Base-by-base conservation (phyloP, 2,888 invertebrate species). In the Monoplex corrugatus region DNA sequence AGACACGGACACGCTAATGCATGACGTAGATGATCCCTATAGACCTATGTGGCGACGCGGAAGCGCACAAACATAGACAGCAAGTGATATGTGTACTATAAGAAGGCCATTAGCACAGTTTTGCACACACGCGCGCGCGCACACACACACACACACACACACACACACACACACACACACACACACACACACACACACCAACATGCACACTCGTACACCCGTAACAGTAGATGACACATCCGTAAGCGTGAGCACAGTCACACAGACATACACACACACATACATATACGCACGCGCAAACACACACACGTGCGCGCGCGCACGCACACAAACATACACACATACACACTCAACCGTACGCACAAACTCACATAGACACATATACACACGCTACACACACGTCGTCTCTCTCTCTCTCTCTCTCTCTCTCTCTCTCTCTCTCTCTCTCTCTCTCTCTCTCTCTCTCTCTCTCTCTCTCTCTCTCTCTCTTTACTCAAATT, bases 141-240 rank as follows among this genome's bases (percentile, higher is more conserved):
- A n/a, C n/a, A n/a, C n/a, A n/a, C n/a, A n/a, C n/a, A n/a, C n/a
- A n/a, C n/a, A n/a, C 57, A 23, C 57, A 57, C 57, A 28, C 75
- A 75, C n/a, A 75, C 75, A 75, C n/a, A 75, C 75, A 75, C n/a
- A 75, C 75, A 75, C n/a, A 75, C 75, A 75, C n/a, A 75, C 75
- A 35, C n/a, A 10, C 75, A 75, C n/a, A 75, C 75, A 75, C n/a
- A 75, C 75, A 75, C n/a, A 75, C 75, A 75, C 57, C n/a, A n/a
- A 57, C 57, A 57, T 23, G 23, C 57, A 10, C 8, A 10, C 28
- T 16, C 72, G n/a, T n/a, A n/a, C n/a, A n/a, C n/a, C n/a, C n/a
- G n/a, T n/a, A n/a, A n/a, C n/a, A n/a, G n/a, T n/a, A n/a, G n/a
- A n/a, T n/a, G n/a, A 23, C 57, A 57, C 57, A 28, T 32, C 23